Percentiles rank a stretch among this genome's conserved stretches.
These are phyloP conservation scores for Drosophila santomea DNA, from an alignment of 1,140 invertebrate genomes.

Conservation along the genomic window DNA sequence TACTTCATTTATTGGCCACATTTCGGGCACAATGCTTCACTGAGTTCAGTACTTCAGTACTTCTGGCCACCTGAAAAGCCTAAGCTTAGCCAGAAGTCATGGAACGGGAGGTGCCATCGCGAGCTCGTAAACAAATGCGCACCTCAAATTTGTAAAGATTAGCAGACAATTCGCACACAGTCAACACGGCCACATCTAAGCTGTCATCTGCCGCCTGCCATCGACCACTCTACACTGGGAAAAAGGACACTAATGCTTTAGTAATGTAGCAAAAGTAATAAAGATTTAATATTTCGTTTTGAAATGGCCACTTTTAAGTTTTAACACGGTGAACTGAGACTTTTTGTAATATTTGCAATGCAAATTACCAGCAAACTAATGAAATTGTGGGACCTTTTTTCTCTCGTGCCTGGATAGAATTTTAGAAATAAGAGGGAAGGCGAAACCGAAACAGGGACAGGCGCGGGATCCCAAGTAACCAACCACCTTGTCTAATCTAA, in stretches of 20 bases:
- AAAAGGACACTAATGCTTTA: neutral
- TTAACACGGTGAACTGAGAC: too few relatives aligned
- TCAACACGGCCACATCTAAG: conserved; percentile 47
- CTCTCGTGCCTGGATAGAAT: conserved; percentile 1
- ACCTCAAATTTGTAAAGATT: conserved; percentile 81
- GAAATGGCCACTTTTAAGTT: too few relatives aligned
- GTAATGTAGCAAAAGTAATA: too few relatives aligned
- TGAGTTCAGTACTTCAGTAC: neutral
- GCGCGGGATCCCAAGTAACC: conserved; percentile 27
- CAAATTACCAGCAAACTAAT: too few relatives aligned
- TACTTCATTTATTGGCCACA: conserved; percentile 10
- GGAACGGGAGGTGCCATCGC: conserved; percentile 2
- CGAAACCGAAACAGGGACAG: conserved; percentile 4
- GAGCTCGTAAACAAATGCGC: conserved; percentile 70
- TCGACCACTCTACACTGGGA: conserved; percentile 6
- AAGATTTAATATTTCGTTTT: too few relatives aligned
- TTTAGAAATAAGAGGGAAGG: conserved; percentile 11
- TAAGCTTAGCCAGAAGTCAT: conserved; percentile 47
- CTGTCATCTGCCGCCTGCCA: conserved; percentile 27
- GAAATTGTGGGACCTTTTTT: too few relatives aligned
- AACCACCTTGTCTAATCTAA: conserved; percentile 73
- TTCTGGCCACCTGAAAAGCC: conserved; percentile 6
- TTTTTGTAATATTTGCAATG: too few relatives aligned
- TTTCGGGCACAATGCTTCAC: neutral
- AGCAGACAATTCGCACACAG: conserved; percentile 79